phyloP scores from a whole-genome alignment of 2,113 vertebrate genomes.

The Peromyscus leucopus region DNA sequence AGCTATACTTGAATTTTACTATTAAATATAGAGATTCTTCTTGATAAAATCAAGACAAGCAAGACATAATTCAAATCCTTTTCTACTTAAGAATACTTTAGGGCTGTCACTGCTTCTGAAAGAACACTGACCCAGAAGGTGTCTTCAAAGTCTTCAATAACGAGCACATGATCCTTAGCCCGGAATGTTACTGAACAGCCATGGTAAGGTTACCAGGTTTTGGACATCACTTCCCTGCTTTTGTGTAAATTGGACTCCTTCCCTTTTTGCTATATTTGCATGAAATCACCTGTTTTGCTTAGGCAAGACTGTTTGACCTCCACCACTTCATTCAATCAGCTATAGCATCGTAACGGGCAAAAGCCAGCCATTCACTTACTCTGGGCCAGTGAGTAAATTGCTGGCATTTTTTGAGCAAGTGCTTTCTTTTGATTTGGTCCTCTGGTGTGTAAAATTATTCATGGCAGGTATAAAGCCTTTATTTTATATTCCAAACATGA shows the following conservation, averaged over 20 bases:
- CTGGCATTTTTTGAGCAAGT: not conserved
- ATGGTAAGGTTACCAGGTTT: no score
- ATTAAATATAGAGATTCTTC: not conserved
- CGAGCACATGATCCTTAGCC: not conserved
- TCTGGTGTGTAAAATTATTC: not conserved
- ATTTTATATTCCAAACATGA: not conserved
- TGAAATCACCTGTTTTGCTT: not conserved
- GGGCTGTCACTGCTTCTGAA: not conserved
- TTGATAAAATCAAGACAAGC: not conserved
- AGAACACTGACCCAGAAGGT: not conserved
- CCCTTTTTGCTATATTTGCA: not conserved
- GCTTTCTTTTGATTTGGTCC: not conserved
- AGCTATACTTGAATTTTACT: not conserved
- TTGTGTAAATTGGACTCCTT: not conserved
- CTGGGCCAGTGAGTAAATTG: not conserved
- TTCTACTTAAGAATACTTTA: no score
- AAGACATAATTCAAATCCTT: not conserved
- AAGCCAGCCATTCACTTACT: not conserved
- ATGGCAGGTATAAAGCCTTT: not conserved
- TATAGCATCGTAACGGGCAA: not conserved
- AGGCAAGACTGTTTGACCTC: not conserved
- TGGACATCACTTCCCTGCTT: not conserved
- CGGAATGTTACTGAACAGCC: not conserved
- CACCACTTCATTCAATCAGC: not conserved
- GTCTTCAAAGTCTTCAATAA: not conserved